A percentile compares a stretch with the other conserved stretches of the same genome.
phyloP scores from a whole-genome alignment of 2,797 vertebrate species.

The Lithobates sylvaticus region DNA sequence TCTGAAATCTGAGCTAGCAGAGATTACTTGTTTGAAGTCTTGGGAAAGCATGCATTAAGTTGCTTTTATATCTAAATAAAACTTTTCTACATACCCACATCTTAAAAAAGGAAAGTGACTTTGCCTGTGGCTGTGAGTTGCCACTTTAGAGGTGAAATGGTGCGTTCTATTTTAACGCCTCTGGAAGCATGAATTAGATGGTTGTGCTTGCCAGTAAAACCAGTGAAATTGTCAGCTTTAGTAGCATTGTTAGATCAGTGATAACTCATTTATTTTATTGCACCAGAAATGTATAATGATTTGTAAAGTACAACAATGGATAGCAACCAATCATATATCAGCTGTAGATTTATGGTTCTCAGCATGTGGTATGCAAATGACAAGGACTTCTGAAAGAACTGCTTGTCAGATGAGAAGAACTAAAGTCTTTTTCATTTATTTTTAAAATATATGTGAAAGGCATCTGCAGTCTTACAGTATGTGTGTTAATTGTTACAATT shows the following conservation, averaged over 20 bases:
- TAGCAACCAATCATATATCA: no score
- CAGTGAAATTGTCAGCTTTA: background rate
- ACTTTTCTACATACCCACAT: background rate
- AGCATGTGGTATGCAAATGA: no score
- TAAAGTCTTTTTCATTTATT: no score
- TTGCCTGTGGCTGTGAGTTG: background rate
- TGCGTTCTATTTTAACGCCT: background rate
- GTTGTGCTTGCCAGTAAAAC: background rate
- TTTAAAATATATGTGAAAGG: no score
- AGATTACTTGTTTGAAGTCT: conserved; percentile 39
- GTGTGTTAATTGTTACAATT: background rate
- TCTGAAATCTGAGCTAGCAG: conserved; percentile 13
- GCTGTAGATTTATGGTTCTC: no score
- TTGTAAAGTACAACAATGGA: no score
- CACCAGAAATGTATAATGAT: no score
- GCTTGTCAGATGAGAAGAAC: no score
- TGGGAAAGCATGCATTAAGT: conserved; percentile 40
- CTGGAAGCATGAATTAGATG: background rate
- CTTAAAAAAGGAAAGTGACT: conserved; percentile 9
- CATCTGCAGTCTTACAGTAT: background rate
- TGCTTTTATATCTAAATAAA: conserved; percentile 37
- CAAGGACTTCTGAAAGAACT: no score
- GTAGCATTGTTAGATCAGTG: background rate
- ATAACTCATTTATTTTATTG: no score
- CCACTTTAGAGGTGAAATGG: background rate